These are phyloP conservation scores for Squalus acanthias DNA, from an alignment of 2,797 vertebrate species.

Conservation along the genomic window DNA sequence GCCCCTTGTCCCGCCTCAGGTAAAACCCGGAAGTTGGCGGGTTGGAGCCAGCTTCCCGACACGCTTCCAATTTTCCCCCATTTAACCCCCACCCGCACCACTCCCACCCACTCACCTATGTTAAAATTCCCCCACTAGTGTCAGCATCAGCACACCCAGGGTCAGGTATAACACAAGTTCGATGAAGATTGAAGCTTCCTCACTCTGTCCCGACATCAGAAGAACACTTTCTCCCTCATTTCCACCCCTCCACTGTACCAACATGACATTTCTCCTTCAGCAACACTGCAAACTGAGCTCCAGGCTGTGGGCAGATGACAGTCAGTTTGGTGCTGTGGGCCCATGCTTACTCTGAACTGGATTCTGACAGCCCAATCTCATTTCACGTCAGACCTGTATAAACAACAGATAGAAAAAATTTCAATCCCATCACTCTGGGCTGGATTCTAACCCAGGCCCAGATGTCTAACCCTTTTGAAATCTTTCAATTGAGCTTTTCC, in stretches of 20 bases:
- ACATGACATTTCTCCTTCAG: background rate
- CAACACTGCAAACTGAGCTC: background rate
- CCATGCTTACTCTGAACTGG: background rate
- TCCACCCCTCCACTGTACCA: background rate
- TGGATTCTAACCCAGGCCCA: background rate
- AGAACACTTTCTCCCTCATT: background rate
- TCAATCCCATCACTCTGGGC: no score
- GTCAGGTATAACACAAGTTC: background rate
- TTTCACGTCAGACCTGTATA: background rate
- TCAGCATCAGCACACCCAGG: background rate
- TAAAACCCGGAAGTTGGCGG: no score
- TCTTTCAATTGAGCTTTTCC: no score
- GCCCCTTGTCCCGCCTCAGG: no score
- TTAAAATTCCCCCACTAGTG: background rate
- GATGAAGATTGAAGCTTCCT: background rate
- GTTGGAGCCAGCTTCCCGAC: no score
- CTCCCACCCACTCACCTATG: no score
- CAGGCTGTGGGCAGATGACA: background rate
- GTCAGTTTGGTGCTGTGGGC: background rate
- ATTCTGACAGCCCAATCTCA: background rate
- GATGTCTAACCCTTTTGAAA: background rate
- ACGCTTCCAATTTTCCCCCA: no score
- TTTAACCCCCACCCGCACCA: no score
- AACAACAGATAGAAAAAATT: background rate
- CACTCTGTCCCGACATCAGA: background rate